A percentile compares a stretch with the other conserved stretches of the same genome.
Conservation (phyloP, 1,140 invertebrate genomes). For the Drosophila lacteicornis region DNA sequence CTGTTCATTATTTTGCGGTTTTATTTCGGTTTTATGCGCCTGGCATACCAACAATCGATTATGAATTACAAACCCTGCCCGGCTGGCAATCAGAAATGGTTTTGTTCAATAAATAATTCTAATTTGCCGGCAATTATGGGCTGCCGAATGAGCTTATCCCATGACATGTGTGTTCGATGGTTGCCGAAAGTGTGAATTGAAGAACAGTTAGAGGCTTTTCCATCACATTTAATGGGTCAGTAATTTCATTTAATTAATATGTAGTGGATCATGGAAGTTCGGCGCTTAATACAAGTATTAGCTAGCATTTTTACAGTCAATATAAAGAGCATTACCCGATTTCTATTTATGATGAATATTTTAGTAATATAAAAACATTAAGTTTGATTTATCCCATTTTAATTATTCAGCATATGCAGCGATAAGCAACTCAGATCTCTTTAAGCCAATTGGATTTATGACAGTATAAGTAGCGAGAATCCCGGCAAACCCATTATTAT, state of each 20-base stretch:
- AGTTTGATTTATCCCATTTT: background rate
- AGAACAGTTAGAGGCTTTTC: constrained; percentile 4
- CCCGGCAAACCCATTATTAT: constrained; percentile 21
- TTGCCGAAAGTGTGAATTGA: constrained; percentile 33
- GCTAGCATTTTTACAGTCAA: background rate
- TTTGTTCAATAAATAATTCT: constrained; percentile 50
- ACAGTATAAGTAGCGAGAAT: constrained; percentile 16
- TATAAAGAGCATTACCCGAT: background rate
- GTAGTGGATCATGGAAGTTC: no score
- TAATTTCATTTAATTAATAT: constrained; percentile 3
- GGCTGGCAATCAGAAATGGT: constrained; percentile 28
- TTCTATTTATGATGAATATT: background rate
- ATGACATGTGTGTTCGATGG: constrained; percentile 10
- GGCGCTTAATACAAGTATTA: no score
- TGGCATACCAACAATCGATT: constrained; percentile 51
- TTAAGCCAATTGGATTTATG: constrained; percentile 24
- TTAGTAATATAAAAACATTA: no score
- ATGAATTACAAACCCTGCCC: constrained; percentile 10
- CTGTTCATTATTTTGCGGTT: constrained; percentile 63
- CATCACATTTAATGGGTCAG: constrained; percentile 1
- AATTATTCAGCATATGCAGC: background rate
- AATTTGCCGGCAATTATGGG: constrained; percentile 59
- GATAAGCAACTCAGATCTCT: constrained; percentile 10
- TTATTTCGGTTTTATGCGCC: constrained; percentile 50
- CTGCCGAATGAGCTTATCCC: constrained; percentile 9